phyloP scores from a whole-genome alignment of 1,140 invertebrate species.

The Paracyclopina nana region DNA sequence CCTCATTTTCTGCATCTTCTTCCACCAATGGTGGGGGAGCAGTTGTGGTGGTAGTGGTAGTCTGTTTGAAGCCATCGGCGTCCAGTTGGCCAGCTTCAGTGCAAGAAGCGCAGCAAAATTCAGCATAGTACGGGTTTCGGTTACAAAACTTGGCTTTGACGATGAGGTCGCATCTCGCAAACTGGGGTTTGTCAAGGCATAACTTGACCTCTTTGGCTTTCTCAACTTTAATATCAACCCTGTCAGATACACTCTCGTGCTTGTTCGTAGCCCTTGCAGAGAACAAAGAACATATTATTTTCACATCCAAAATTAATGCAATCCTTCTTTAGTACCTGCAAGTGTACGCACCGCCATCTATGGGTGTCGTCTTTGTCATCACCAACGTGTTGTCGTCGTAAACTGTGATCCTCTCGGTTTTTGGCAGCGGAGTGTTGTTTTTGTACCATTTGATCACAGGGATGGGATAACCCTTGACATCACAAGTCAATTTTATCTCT shows the following conservation, averaged over 20 bases:
- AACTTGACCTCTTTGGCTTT: conserved; percentile 20
- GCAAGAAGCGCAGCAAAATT: conserved; percentile 78
- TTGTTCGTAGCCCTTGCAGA: background rate
- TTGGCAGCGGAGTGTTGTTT: conserved; percentile 1
- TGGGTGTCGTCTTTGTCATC: background rate
- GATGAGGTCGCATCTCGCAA: conserved; percentile 55
- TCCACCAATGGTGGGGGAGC: too few species aligned
- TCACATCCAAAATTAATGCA: background rate
- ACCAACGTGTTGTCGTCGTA: background rate
- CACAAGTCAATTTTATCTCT: background rate
- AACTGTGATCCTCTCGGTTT: background rate
- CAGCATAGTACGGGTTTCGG: conserved; percentile 57
- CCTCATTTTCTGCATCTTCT: too few species aligned
- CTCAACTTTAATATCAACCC: background rate
- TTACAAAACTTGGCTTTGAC: conserved; percentile 56
- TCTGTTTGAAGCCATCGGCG: too few species aligned
- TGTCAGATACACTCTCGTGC: background rate
- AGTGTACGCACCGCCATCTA: conserved; percentile 43
- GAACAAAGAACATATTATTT: background rate
- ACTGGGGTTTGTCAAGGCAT: conserved; percentile 67
- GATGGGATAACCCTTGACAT: conserved; percentile 6
- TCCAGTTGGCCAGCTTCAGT: conserved; percentile 59
- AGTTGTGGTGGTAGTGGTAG: too few species aligned
- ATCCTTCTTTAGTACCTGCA: conserved; percentile 30
- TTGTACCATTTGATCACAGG: conserved; percentile 12